These are phyloP conservation scores for Drosophila longiperda DNA, from an alignment of 2,888 invertebrate species.

Conservation along the genomic window DNA sequence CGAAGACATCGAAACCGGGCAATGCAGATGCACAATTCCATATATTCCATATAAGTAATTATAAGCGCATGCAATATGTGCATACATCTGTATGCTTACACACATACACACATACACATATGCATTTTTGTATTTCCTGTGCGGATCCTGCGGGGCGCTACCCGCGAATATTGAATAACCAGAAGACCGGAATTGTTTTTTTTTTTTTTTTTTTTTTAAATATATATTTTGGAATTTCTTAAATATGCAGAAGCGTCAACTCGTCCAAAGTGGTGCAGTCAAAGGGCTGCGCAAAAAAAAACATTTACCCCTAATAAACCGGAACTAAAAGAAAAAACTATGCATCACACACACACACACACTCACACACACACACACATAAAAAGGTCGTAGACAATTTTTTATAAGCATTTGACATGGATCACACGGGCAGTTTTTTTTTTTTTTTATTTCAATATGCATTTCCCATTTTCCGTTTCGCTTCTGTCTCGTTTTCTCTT, in stretches of 20 bases:
- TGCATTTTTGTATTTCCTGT: conserved; percentile 63
- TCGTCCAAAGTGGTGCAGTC: conserved; percentile 73
- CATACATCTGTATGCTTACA: conserved; percentile 4
- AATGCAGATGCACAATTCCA: conserved; percentile 39
- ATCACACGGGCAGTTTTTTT: conserved; percentile 47
- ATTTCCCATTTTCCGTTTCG: conserved; percentile 48
- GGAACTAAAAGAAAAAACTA: conserved; percentile 74
- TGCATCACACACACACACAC: conserved; percentile 24
- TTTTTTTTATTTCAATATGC: conserved; percentile 18
- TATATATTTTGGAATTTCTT: conserved; percentile 19
- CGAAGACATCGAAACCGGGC: conserved; percentile 42
- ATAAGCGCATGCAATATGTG: neutral
- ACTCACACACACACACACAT: conserved; percentile 5
- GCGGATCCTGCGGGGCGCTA: conserved; percentile 55
- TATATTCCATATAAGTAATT: conserved; percentile 12
- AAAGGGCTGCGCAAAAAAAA: conserved; percentile 70
- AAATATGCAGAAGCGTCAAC: conserved; percentile 70
- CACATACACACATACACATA: conserved; percentile 31
- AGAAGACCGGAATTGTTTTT: conserved; percentile 25
- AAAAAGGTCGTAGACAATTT: conserved; percentile 74
- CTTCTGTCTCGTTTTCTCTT: conserved; percentile 32
- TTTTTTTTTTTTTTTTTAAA: conserved; percentile 4
- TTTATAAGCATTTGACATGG: conserved; percentile 75
- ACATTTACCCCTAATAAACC: conserved; percentile 75
- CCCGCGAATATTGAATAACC: conserved; percentile 80